Evolutionary conservation across 2,113 vertebrate genomes (phyloP), one percentile per base, ranked within the genome.

Genomic region (Ailurus styani): DNA sequence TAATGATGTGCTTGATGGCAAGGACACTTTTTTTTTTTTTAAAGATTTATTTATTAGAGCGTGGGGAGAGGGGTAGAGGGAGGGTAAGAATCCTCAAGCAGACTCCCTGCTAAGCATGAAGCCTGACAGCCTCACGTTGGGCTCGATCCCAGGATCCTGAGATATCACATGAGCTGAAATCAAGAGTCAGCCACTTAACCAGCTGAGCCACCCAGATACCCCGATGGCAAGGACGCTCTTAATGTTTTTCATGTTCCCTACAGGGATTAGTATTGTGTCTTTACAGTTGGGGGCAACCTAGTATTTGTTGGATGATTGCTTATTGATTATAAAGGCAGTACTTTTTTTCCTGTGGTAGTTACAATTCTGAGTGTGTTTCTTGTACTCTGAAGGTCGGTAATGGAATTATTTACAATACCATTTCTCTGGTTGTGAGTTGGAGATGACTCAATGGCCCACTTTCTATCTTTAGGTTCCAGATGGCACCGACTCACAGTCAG

Each of bases 391-490:
- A 95, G 91, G 84, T 96, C 93, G 73, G 82, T 72, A 62, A 90
- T 37, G 20, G 66, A 62, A 88, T 96, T 90, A 97, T 96, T 90
- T 91, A 83, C 47, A 62, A 9, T 78, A 25, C 57, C 18, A 13
- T 93, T 93, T 94, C 86, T 94, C 87, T 70, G 86, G 87, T 93
- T 95, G 84, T 95, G 87, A 79, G 37, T 79, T 89, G 29, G 90
- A 81, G n/a, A 96, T 96, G 96, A 97, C 94, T 97, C 96, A 97
- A 83, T 78, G 62, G 81, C 37, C 45, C 1, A 45, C 93, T 98
- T 98, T 98, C 81, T 97, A 96, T 96, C 97, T 98, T 98, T 98
- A 98, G 98, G 97, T 98, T 90, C 98, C 98, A 97, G 98, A 98
- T 98, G 98, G 97, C 85, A 98, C 96, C 57, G 99, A 99, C 89